Evolutionary conservation across 2,113 vertebrate genomes (phyloP).

Genomic region (Sylvietta virens): DNA sequence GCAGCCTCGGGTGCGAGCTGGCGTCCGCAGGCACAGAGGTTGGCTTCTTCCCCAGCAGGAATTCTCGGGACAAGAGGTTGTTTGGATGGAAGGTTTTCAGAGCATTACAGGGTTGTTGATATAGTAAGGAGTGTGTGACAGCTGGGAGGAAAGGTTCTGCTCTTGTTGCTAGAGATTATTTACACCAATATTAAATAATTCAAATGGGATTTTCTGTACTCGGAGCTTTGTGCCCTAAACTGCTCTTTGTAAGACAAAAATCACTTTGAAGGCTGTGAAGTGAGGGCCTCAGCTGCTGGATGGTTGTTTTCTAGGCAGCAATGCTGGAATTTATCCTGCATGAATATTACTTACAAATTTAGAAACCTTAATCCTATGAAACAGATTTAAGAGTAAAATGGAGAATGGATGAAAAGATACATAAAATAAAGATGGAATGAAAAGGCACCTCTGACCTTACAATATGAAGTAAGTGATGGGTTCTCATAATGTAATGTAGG

Average conservation of each 20-base stretch:
- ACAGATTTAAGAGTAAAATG: not conserved
- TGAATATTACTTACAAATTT: not conserved
- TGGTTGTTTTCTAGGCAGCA: not conserved
- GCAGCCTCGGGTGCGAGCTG: not conserved
- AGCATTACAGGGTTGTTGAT: conserved; percentile 7
- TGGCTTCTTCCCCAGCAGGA: not conserved
- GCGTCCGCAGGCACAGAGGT: rapidly evolving
- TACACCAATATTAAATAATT: conserved; percentile 58
- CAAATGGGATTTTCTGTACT: conserved; percentile 49
- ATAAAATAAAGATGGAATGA: not conserved
- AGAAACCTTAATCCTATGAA: not conserved
- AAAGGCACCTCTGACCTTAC: not conserved
- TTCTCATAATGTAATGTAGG: not conserved
- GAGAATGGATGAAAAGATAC: not conserved
- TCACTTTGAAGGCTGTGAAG: not conserved
- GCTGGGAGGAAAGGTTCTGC: conserved; percentile 17
- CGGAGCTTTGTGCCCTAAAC: not conserved
- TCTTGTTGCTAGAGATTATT: conserved; percentile 47
- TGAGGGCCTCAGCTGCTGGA: not conserved
- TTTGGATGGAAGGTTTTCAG: conserved; percentile 28
- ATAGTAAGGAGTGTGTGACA: conserved; percentile 14
- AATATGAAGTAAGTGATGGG: not conserved
- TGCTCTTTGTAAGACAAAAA: conserved; percentile 7
- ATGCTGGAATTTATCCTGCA: not conserved
- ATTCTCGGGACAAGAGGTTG: not conserved